phyloP scores from a whole-genome alignment of 1,140 invertebrate species.

The Nixonia krombeini region DNA sequence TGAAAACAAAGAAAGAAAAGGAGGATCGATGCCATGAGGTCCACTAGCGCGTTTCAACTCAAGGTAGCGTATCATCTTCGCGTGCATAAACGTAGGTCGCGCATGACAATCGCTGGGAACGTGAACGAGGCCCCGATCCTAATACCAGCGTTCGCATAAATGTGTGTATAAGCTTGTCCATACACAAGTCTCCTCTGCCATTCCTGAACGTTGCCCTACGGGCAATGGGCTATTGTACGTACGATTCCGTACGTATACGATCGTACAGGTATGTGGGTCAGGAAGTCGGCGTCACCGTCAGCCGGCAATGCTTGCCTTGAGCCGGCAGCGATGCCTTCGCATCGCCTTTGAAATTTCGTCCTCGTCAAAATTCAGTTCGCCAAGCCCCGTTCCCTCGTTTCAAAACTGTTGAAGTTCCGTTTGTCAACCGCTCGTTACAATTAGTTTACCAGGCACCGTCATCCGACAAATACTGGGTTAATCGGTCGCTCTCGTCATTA shows the following conservation, averaged over 20 bases:
- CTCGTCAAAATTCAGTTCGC: conserved; percentile 54
- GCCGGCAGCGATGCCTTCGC: conserved; percentile 54
- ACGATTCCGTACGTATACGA: conserved; percentile 36
- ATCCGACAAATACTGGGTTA: too few relatives aligned
- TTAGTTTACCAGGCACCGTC: too few relatives aligned
- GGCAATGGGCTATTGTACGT: conserved; percentile 22
- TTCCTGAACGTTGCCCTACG: conserved; percentile 23
- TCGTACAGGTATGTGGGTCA: conserved; percentile 65
- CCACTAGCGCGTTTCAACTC: too few relatives aligned
- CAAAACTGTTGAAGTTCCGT: conserved; percentile 39
- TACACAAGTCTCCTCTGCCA: not conserved
- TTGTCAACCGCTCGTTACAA: too few relatives aligned
- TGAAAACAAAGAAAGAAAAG: too few relatives aligned
- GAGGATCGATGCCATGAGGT: too few relatives aligned
- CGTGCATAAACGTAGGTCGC: conserved; percentile 23
- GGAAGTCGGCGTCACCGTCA: conserved; percentile 56
- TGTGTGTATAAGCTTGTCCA: not conserved
- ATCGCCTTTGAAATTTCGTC: conserved; percentile 55
- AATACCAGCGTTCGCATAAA: conserved; percentile 8
- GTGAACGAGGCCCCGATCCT: conserved; percentile 48
- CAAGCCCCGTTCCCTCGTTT: conserved; percentile 42
- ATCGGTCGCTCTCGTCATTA: too few relatives aligned
- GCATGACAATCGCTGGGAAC: conserved; percentile 40
- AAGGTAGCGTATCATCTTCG: conserved; percentile 27
- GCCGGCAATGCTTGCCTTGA: conserved; percentile 58